A percentile compares a stretch with the other conserved stretches of the same genome.
Evolutionary conservation across 2,888 invertebrate genomes (phyloP).

Genomic region (Meiosimyza decipiens): DNA sequence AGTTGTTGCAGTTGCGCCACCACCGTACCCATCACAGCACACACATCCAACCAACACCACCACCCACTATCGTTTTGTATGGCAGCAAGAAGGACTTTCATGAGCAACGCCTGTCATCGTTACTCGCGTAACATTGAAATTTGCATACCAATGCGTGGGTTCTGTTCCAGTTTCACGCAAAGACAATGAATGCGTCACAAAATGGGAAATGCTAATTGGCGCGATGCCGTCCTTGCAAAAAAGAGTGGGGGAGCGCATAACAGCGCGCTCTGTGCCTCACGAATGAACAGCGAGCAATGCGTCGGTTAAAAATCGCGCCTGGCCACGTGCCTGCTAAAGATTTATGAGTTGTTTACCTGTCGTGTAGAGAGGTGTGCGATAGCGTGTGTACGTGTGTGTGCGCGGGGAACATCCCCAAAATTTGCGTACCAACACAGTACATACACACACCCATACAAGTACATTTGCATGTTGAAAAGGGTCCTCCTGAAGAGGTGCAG

Average conservation of each 20-base stretch:
- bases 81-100: not conserved
- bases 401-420: conserved; percentile 51
- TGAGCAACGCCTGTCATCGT: conserved; percentile 45
- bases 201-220: conserved; percentile 62
- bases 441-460: conserved; percentile 19
- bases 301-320: conserved; percentile 46
- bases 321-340: conserved; percentile 54
- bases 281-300: conserved; percentile 59
- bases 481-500: conserved; percentile 17
- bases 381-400: conserved; percentile 23
- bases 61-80: conserved; percentile 29
- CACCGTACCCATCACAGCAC: conserved; percentile 27
- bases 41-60: conserved; percentile 33
- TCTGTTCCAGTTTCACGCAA: conserved; percentile 46
- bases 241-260: conserved; percentile 45
- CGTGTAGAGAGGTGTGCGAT: conserved; percentile 45
- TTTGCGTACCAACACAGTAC: conserved; percentile 32
- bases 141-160: conserved; percentile 45
- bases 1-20: conserved; percentile 37
- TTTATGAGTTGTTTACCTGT: conserved; percentile 65
- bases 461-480: not conserved
- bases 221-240: conserved; percentile 52
- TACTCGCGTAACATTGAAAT: conserved; percentile 51
- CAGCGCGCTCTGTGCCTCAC: conserved; percentile 52
- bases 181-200: conserved; percentile 41